Evolutionary conservation across 2,888 invertebrate species (phyloP), one percentile per base, ranked within the genome.

Genomic region (Tenthredo mesomela): DNA sequence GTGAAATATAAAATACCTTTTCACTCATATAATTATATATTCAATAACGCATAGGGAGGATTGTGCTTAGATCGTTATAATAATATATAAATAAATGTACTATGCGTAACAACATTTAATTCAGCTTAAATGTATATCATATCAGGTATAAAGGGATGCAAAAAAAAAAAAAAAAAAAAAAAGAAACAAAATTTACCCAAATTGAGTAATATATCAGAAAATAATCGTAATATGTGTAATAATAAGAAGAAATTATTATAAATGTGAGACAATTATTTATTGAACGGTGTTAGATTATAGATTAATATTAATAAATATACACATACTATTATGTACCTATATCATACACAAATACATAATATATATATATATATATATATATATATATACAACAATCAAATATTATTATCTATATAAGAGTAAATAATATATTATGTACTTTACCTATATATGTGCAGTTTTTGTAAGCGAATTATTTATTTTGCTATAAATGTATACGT

Each of bases 391-490:
- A n/a, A n/a, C 47, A 54, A 54, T 77, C 33, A 29, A n/a, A 43
- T 40, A 29, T 73, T 21, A 73, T 10, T 43, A 73, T 43, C 6
- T 25, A 50, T 25, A 50, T 50, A 77, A 77, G 6, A 77, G 29
- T 50, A 77, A 54, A n/a, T 77, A 54, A n/a, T n/a, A n/a, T n/a
- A n/a, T n/a, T n/a, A n/a, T n/a, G n/a, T n/a, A n/a, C n/a, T n/a
- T n/a, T 77, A 54, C 0, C 1, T 33, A 33, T 33, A 4, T 33
- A 77, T 77, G 77, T 77, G 77, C 9, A 77, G 33, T 77, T 77
- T 77, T 77, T 50, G 77, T 77, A 77, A 54, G 50, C 77, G 77
- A 54, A 77, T 77, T 33, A 77, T 77, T 77, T 77, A 77, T 77
- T 77, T 77, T 77, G 77, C 77, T 77, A 77, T 77, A 29, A 54